Percentiles rank a stretch among this genome's conserved stretches.
These are phyloP conservation scores for Aplocera efformata DNA, from an alignment of 2,888 invertebrate genomes.

Conservation along the genomic window DNA sequence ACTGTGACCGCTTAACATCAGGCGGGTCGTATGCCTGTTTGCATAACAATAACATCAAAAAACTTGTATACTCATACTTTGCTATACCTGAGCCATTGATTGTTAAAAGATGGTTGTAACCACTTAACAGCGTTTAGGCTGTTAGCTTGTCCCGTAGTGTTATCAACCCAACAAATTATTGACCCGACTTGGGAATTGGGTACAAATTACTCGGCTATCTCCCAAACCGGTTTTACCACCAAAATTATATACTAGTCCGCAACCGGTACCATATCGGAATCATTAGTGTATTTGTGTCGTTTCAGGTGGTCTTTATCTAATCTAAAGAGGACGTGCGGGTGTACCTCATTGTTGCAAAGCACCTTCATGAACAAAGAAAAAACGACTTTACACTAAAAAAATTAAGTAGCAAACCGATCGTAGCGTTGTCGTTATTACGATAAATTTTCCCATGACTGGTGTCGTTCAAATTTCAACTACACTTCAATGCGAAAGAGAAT, in stretches of 20 bases:
- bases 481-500: slow-evolving; percentile 24
- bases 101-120: no score
- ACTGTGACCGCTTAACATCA: no score
- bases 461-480: slow-evolving; percentile 27
- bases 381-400: slow-evolving; percentile 6
- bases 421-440: slow-evolving; percentile 31
- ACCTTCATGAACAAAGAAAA: slow-evolving; percentile 20
- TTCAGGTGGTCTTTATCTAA: slow-evolving; percentile 76
- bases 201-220: slow-evolving; percentile 33
- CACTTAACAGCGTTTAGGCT: no score
- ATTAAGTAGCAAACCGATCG: slow-evolving; percentile 29
- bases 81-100: no score
- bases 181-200: slow-evolving; percentile 18
- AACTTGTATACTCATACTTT: no score
- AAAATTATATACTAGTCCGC: slow-evolving; percentile 66
- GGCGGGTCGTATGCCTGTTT: no score
- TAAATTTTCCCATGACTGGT: slow-evolving; percentile 42
- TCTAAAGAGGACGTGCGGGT: slow-evolving; percentile 80
- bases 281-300: slow-evolving; percentile 74
- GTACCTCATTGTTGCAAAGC: slow-evolving; percentile 61
- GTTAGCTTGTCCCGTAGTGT: no score
- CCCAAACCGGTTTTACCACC: slow-evolving; percentile 52
- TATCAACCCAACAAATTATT: slow-evolving; percentile 9
- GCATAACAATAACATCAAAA: no score
- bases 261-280: slow-evolving; percentile 54